A percentile compares a stretch with the other conserved stretches of the same genome.
phyloP scores from a whole-genome alignment of 1,140 invertebrate genomes.

The Drosophila lini region DNA sequence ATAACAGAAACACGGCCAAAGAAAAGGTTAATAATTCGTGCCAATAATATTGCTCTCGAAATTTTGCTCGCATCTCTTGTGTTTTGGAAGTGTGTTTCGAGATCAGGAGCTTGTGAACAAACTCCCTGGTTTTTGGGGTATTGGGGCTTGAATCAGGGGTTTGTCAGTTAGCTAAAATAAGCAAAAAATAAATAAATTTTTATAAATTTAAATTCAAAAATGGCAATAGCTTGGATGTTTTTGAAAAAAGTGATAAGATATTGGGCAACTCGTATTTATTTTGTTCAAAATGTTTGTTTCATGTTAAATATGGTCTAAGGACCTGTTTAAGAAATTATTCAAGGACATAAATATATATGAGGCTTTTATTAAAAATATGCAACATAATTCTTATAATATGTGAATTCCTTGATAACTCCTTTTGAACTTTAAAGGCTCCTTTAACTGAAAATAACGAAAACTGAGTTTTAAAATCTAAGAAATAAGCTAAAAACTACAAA shows the following conservation, averaged over 20 bases:
- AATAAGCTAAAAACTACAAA: background rate
- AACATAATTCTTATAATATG: too few relatives aligned
- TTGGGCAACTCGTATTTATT: background rate
- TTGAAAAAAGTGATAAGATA: background rate
- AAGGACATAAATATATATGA: too few relatives aligned
- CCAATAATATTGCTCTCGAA: conserved; percentile 61
- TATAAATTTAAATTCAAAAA: background rate
- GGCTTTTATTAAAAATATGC: too few relatives aligned
- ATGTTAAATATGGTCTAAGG: background rate
- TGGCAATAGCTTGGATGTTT: background rate
- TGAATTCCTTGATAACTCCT: too few relatives aligned
- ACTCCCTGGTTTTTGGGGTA: background rate
- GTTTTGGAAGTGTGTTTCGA: conserved; percentile 70
- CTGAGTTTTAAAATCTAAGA: too few relatives aligned
- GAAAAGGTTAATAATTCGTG: conserved; percentile 63
- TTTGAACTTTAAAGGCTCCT: too few relatives aligned
- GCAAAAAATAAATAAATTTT: background rate
- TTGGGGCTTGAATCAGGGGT: background rate
- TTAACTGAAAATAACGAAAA: too few relatives aligned
- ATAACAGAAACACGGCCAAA: conserved; percentile 36
- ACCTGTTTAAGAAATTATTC: too few relatives aligned
- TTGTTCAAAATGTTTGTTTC: too few relatives aligned
- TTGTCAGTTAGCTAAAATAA: background rate
- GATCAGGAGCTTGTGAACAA: conserved; percentile 42
- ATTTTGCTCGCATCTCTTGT: conserved; percentile 54